phyloP scores from a whole-genome alignment of 2,797 vertebrate genomes.

The Heterohyrax brucei region DNA sequence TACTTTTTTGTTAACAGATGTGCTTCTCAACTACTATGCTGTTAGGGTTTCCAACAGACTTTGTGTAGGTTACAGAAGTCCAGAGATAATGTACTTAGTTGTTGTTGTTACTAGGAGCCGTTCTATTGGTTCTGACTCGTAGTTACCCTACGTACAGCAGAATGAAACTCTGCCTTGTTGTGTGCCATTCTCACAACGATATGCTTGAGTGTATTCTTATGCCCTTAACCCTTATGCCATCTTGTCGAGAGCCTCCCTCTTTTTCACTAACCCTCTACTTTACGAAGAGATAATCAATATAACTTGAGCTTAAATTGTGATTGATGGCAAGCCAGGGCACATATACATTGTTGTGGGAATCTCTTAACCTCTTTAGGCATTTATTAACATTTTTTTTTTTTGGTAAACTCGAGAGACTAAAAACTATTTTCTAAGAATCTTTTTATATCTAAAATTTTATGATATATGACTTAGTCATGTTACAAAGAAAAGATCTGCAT shows the following conservation, averaged over 20 bases:
- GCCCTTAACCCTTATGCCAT: too few relatives aligned
- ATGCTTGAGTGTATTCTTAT: too few relatives aligned
- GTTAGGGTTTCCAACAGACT: too few relatives aligned
- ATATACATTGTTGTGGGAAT: background rate
- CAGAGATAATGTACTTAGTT: background rate
- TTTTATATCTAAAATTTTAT: background rate
- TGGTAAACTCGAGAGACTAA: background rate
- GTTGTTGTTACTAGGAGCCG: too few relatives aligned
- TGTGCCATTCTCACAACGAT: too few relatives aligned
- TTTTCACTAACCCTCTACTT: too few relatives aligned
- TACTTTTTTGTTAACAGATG: too few relatives aligned
- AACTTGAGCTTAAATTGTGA: background rate
- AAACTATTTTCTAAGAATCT: background rate
- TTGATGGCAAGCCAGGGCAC: background rate
- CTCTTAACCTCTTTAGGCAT: background rate
- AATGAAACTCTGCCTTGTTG: too few relatives aligned
- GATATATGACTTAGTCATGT: background rate
- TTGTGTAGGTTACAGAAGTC: background rate
- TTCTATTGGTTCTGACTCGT: too few relatives aligned
- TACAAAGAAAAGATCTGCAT: background rate
- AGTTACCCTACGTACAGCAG: too few relatives aligned
- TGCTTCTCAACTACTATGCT: too few relatives aligned
- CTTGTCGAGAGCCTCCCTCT: too few relatives aligned
- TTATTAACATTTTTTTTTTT: background rate
- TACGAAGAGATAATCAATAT: background rate